Base-by-base conservation (phyloP, 2,797 vertebrate genomes). In the Petrocephalus sullivani region DNA sequence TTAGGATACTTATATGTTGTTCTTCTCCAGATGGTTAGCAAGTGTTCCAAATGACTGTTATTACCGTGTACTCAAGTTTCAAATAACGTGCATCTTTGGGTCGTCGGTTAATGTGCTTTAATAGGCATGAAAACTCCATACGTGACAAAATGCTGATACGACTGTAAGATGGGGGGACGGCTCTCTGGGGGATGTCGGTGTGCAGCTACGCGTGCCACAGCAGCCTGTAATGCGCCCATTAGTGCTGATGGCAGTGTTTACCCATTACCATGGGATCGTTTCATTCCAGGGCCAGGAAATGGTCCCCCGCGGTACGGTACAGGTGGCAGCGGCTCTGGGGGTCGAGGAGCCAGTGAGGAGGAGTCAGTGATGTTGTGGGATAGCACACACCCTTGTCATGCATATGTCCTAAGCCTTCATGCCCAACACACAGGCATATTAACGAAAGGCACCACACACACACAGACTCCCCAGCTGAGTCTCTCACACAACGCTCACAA, bases 181-280 rank as follows among this genome's bases (percentile, higher is more conserved):
- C 9, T 2, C 81, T 21, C 49, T 1, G n/a, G 81, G 75, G 75
- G 46, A 14, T 37, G 0, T 7, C 23, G 19, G 81, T n/a, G n/a
- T 51, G 81, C 81, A n/a, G 81, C 21, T n/a, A 10, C 51, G 51
- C 21, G 46, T 21, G 21, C 49, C 49, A 53, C n/a, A 23, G 49
- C 81, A 23, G 37, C 81, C 81, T 53, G 49, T 83, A 83, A 83
- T 83, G 81, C 12, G n/a, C 46, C 81, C 81, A 83, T 83, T 83
- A 53, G 19, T 5, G 37, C 49, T 53, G 81, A 83, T 83, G 81
- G 81, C 21, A 83, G 37, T 23, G 49, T 83, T 53, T 67, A 53
- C 49, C 81, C 49, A 83, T 83, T 83, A 83, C 81, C n/a, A 3
- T 12, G 49, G n/a, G 81, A 51, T 49, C 81, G 12, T 83, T 83